These are phyloP conservation scores for Microcebus jonahi DNA, from an alignment of 2,113 vertebrate species.

Conservation along the genomic window DNA sequence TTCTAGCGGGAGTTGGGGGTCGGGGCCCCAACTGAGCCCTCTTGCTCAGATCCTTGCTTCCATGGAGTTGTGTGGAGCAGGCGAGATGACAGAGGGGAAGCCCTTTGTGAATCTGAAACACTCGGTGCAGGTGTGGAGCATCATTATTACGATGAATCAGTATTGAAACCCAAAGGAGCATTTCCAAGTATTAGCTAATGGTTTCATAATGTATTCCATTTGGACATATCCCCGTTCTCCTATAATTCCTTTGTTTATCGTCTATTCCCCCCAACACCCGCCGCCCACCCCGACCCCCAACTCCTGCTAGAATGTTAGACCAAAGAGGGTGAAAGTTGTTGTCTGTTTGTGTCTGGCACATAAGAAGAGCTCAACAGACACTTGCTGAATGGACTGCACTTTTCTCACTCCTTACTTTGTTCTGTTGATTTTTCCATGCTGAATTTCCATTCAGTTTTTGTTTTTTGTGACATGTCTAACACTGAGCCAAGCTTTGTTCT, in stretches of 20 bases:
- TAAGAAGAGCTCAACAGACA: too few relatives aligned
- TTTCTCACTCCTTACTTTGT: background rate
- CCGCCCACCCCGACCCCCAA: too few relatives aligned
- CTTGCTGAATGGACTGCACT: background rate
- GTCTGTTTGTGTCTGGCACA: background rate
- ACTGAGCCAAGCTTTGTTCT: background rate
- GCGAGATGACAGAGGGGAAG: background rate
- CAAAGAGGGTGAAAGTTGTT: background rate
- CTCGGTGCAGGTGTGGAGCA: background rate
- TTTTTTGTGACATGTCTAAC: background rate
- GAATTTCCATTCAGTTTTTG: background rate
- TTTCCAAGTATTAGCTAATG: background rate
- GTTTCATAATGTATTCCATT: background rate
- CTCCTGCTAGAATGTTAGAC: too few relatives aligned
- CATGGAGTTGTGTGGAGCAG: background rate
- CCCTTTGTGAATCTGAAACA: background rate
- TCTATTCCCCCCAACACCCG: too few relatives aligned
- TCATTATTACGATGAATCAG: fast-evolving
- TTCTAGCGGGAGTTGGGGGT: too few relatives aligned
- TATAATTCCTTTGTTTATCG: too few relatives aligned
- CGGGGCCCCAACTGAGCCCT: too few relatives aligned
- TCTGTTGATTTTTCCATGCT: background rate
- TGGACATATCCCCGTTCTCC: background rate
- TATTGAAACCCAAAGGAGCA: background rate
- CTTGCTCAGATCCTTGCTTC: background rate